Percentiles rank a stretch among this genome's conserved stretches.
Conservation (phyloP, 2,888 invertebrate species). For the Megamerina dolium region DNA sequence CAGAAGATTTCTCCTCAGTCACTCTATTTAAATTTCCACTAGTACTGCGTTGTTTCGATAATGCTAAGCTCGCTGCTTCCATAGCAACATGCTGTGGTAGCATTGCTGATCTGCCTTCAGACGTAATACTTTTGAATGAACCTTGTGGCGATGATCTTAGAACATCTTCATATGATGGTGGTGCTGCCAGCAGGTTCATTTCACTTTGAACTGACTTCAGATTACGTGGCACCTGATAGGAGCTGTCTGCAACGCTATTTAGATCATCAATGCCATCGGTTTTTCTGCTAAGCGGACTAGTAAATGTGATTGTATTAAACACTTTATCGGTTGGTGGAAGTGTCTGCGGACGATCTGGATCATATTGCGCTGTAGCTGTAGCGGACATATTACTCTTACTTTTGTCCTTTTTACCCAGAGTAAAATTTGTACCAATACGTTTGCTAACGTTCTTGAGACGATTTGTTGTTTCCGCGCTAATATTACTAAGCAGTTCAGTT, state of each 20-base stretch:
- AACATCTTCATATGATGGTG: constrained; percentile 45
- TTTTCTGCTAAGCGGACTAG: constrained; percentile 43
- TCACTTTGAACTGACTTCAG: constrained; percentile 24
- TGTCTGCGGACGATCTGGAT: constrained; percentile 43
- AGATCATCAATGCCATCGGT: constrained; percentile 34
- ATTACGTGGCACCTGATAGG: constrained; percentile 44
- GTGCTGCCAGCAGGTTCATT: constrained; percentile 22
- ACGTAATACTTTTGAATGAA: constrained; percentile 19
- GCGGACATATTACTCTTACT: constrained; percentile 15
- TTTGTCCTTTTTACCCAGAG: constrained; percentile 26
- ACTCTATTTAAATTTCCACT: constrained; percentile 16
- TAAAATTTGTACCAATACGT: constrained; percentile 39
- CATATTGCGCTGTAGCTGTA: constrained; percentile 24
- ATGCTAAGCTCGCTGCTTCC: constrained; percentile 24
- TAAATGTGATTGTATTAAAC: constrained; percentile 45
- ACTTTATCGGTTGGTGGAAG: constrained; percentile 45
- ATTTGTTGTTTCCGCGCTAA: constrained; percentile 38
- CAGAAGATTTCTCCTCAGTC: constrained; percentile 12
- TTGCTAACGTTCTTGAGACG: constrained; percentile 40
- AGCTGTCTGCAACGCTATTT: constrained; percentile 16
- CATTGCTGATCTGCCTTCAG: constrained; percentile 21
- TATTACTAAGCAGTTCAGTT: constrained; percentile 36
- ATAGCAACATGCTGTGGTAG: constrained; percentile 27
- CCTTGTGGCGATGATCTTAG: constrained; percentile 5
- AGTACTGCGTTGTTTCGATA: constrained; percentile 20